These are phyloP conservation scores for Taxidea taxus DNA, from an alignment of 2,113 vertebrate species.

Conservation along the genomic window DNA sequence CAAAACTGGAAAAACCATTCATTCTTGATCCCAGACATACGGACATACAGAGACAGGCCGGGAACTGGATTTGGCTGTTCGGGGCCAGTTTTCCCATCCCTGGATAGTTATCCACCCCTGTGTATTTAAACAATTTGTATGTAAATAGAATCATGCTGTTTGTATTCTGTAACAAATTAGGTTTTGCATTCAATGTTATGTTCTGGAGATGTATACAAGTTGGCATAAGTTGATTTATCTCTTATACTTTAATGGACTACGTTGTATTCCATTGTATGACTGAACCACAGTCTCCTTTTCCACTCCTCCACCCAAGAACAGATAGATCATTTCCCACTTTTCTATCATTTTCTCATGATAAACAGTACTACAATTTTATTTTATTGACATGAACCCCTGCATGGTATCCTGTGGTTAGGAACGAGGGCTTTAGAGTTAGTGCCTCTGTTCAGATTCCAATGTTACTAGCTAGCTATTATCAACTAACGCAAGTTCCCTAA, in stretches of 20 bases:
- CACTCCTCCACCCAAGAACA: neutral
- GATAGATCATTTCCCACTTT: neutral
- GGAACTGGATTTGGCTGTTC: neutral
- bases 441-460: neutral
- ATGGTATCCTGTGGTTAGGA: neutral
- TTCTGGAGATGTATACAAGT: neutral
- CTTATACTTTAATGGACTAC: neutral
- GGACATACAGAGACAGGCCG: neutral
- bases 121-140: neutral
- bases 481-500: neutral
- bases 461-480: neutral
- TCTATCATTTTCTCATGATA: neutral
- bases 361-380: neutral
- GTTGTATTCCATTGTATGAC: neutral
- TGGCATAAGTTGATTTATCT: neutral
- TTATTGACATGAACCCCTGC: neutral
- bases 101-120: neutral
- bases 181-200: neutral
- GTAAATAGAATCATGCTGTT: neutral
- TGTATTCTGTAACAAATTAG: neutral
- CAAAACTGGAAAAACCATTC: neutral
- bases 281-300: neutral
- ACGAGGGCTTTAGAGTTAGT: neutral
- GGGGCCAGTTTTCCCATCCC: neutral
- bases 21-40: neutral